Base-by-base conservation (phyloP, 2,888 invertebrate genomes). In the Drosophila flavopinicola region DNA sequence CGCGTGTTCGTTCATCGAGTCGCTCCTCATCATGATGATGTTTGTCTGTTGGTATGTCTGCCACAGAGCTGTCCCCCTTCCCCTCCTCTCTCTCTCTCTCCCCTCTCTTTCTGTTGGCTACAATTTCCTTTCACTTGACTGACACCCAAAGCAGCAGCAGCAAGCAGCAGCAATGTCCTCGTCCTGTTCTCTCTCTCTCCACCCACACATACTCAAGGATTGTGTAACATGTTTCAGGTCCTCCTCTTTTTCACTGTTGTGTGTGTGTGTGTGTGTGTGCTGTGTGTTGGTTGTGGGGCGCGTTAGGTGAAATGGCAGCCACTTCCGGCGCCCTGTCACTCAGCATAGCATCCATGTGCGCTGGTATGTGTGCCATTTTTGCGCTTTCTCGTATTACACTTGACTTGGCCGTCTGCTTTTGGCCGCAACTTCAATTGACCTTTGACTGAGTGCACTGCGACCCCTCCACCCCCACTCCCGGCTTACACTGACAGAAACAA, bases 91-190 rank as follows among this genome's bases (percentile, higher is more conserved):
- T 9, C 3, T 6, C 6, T 13, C 17, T 35, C 24, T 20, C 39
- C 24, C 15, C 39, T 29, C 37, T 39, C 27, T 29, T 9, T 27
- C 20, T 25, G 24, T 38, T 66, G 49, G 83, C 73, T 72, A 83
- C 83, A 84, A 84, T 84, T 84, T 84, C 83, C 83, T 84, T 84
- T 84, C 83, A 83, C 83, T 85, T 83, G 83, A 85, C 85, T 85
- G 83, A 79, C 83, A 83, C 69, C 83, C 83, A 75, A 72, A 75
- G 70, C 70, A 71, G 71, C 64, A 64, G 54, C 47, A 37, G 54
- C 61, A 56, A n/a, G 47, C 37, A 38, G 37, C 59, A 65, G 65
- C 71, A 53, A 66, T 73, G 71, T 83, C 76, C 74, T 67, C 75
- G 75, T 44, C 59, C 51, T 33, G 53, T 13, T 33, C 25, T 13